Base-by-base conservation (phyloP, 2,888 invertebrate genomes). In the Tuberolachnus salignus region DNA sequence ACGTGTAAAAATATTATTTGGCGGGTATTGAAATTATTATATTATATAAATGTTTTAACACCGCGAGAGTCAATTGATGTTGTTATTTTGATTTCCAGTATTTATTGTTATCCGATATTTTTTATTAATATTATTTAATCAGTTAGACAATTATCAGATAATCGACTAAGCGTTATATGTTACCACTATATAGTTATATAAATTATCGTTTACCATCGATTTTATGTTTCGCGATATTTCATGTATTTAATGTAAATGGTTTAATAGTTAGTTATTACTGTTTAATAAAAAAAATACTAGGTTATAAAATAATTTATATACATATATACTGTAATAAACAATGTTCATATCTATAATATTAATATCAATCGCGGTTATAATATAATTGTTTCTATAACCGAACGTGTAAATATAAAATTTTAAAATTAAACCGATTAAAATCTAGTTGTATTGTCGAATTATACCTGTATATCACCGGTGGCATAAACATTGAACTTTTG, bases 321-420 rank as follows among this genome's bases (percentile, higher is more conserved):
- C 2, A 53, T 3, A 44, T 55, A 61, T 72, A 61, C 49, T 73
- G 19, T 49, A 72, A 61, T 61, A 51, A 72, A 51, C 49, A 26
- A 34, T 72, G 49, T 73, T 23, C 72, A 73, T 73, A 73, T 73
- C 72, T 63, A 61, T 67, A 44, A 21, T 34, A 73, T 11, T 14
- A 21, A 73, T 73, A 73, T 73, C 72, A 73, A 73, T 73, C 61
- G 34, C 72, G 34, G 34, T 49, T 61, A 34, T 61, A 49, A 51
- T 59, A 34, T 53, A 69, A 4, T 61, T 61, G 34, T 63, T 73
- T 61, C 42, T 49, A n/a, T n/a, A 61, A 51, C 16, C 26, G 46
- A 44, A 44, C 6, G 16, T 63, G 61, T 63, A 73, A 73, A 73
- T 73, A 73, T 73, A 73, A 61, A 73, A 0, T 34, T 73, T 46